Evolutionary conservation across 2,888 invertebrate species (phyloP).

Genomic region (Microctonus hyperodae): DNA sequence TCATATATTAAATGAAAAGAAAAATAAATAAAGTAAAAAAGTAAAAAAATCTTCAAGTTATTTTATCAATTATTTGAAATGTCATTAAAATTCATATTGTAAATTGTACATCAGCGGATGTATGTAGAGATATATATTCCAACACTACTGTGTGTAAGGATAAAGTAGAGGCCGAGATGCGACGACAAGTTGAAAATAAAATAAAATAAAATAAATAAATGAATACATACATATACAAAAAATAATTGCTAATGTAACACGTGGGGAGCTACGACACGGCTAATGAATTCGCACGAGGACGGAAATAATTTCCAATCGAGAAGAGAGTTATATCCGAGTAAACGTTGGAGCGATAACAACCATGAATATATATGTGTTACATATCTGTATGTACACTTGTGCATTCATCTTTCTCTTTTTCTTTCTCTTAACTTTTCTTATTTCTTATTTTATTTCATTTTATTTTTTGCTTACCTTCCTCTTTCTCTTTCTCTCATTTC

Average conservation of each 20-base stretch:
- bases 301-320: slow-evolving; percentile 27
- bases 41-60: background rate
- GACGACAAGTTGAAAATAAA: background rate
- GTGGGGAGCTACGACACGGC: slow-evolving; percentile 9
- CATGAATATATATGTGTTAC: slow-evolving; percentile 12
- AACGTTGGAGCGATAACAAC: slow-evolving; percentile 10
- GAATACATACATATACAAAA: background rate
- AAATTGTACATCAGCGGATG: slow-evolving; percentile 21
- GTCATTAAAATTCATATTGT: slow-evolving; percentile 25
- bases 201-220: background rate
- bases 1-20: background rate
- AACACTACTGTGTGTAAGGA: background rate
- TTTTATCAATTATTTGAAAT: slow-evolving; percentile 25
- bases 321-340: slow-evolving; percentile 24
- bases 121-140: background rate
- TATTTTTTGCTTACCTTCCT: background rate
- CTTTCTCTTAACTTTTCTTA: background rate
- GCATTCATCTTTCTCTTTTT: slow-evolving; percentile 8
- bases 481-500: background rate
- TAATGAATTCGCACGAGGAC: slow-evolving; percentile 28
- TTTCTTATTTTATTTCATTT: background rate
- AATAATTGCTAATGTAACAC: background rate
- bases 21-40: too few relatives aligned
- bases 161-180: background rate
- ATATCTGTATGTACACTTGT: slow-evolving; percentile 7